These are phyloP conservation scores for Pelvicachromis taeniatus DNA, from an alignment of 2,113 vertebrate species.

Conservation along the genomic window DNA sequence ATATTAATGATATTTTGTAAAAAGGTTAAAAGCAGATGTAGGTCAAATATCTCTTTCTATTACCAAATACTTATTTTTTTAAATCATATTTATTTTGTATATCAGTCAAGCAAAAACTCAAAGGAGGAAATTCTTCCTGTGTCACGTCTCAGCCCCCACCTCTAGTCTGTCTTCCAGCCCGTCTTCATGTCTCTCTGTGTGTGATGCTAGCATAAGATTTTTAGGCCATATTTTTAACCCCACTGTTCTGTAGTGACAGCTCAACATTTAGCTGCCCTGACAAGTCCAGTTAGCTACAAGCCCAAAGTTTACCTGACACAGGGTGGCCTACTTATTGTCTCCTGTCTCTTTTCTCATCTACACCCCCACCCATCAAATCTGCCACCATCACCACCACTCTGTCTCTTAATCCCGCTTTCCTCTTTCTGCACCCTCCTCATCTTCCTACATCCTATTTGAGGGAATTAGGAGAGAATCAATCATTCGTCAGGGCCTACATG, in stretches of 20 bases:
- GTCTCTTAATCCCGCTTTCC: slow-evolving; percentile 54
- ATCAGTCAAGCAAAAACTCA: not conserved
- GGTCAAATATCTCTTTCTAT: not conserved
- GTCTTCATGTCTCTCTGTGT: not conserved
- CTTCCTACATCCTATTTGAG: slow-evolving; percentile 80
- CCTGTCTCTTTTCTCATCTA: slow-evolving; percentile 67
- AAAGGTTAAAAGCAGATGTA: not conserved
- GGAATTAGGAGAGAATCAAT: slow-evolving; percentile 82
- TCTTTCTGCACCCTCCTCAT: slow-evolving; percentile 34
- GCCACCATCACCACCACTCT: slow-evolving; percentile 1
- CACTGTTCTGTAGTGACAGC: slow-evolving; percentile 44
- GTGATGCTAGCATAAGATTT: slow-evolving; percentile 21
- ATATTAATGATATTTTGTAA: not conserved
- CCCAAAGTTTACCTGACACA: slow-evolving; percentile 83
- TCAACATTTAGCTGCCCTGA: slow-evolving; percentile 78
- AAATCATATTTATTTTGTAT: not conserved
- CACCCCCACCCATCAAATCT: not conserved
- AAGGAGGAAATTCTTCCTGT: not conserved
- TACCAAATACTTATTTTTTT: not conserved
- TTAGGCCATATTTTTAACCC: slow-evolving; percentile 54
- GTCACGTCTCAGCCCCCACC: not conserved
- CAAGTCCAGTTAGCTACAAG: slow-evolving; percentile 78
- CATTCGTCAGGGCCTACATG: slow-evolving; percentile 73
- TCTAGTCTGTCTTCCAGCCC: accelerated
- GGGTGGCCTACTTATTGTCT: slow-evolving; percentile 83